These are phyloP conservation scores for Alviniconcha marisindica DNA, from an alignment of 1,140 invertebrate genomes.

Conservation along the genomic window DNA sequence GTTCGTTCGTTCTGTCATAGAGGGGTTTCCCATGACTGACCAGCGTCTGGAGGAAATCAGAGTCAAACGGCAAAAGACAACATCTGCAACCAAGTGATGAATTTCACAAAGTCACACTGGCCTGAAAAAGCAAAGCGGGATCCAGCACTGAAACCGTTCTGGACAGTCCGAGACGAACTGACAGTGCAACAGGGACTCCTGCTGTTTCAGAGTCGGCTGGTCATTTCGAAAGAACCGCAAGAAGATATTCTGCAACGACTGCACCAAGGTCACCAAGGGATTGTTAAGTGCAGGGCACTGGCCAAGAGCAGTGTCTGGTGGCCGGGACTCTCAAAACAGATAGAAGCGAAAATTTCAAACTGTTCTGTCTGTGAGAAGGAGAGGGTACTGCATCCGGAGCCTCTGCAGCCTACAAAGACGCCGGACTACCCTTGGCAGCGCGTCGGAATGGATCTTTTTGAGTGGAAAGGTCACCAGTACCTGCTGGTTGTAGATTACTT, in stretches of 20 bases:
- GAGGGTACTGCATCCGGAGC: constrained; percentile 2
- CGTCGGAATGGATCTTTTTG: background rate
- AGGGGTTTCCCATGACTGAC: background rate
- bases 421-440: constrained; percentile 20
- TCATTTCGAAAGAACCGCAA: too few relatives aligned
- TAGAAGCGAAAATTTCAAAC: background rate
- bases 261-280: background rate
- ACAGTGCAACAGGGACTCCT: too few relatives aligned
- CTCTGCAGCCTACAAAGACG: constrained; percentile 2
- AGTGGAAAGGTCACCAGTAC: background rate
- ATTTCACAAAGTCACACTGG: too few relatives aligned
- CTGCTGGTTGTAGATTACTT: background rate
- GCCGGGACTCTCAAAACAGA: constrained; percentile 10
- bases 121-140: too few relatives aligned
- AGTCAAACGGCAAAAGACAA: background rate
- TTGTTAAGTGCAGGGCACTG: constrained; percentile 7
- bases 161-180: background rate
- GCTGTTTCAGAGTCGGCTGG: too few relatives aligned
- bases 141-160: background rate
- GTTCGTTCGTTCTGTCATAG: background rate
- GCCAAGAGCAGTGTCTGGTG: constrained; percentile 7
- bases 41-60: background rate
- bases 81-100: background rate
- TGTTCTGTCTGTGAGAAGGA: constrained; percentile 23
- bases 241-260: background rate